Evolutionary conservation across 2,113 vertebrate species (phyloP), one percentile per base, ranked within the genome.

Genomic region (Rhinopithecus roxellana): DNA sequence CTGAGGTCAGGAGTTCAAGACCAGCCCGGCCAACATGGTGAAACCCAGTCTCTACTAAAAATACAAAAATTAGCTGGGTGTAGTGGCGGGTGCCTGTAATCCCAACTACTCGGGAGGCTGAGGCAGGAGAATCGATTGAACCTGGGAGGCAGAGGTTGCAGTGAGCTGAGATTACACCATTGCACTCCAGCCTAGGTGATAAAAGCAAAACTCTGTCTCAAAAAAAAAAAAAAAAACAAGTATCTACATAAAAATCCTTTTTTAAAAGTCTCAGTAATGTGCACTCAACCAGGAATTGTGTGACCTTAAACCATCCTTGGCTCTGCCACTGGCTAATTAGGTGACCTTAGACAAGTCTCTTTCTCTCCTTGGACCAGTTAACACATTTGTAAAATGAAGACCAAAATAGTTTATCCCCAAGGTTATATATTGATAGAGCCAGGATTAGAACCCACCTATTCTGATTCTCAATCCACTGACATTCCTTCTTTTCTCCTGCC

Each of bases 381-480:
- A 61, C 48, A 91, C 45, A 91, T 81, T 59, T 91, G n/a, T 94
- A 94, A 96, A 93, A 94, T 93, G 27, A 90, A 96, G 23, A 82
- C 43, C 52, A 93, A 92, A 97, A 75, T 6, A 75, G 61, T 85
- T 92, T 77, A 79, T 90, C 40, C 35, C 52, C 79, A 96, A 96
- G 14, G 17, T 85, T 88, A 55, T 32, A 3, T 78, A 81, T 23
- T 93, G 86, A 80, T 52, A 90, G 45, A 96, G n/a, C 11, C 82
- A 67, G 72, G 75, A 87, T 69, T 85, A 80, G 38, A 82, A 67
- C 38, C 32, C 45, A 95, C n/a, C 16, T 89, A 38, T 89, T 67
- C 64, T 81, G 82, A 93, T 64, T 80, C 32, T 59, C 82, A 92
- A 30, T 38, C 57, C 27, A n/a, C 0, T 82, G 61, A 91, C 16